Evolutionary conservation across 2,113 vertebrate species (phyloP), one percentile per base, ranked within the genome.

Genomic region (Setophaga kirtlandii): DNA sequence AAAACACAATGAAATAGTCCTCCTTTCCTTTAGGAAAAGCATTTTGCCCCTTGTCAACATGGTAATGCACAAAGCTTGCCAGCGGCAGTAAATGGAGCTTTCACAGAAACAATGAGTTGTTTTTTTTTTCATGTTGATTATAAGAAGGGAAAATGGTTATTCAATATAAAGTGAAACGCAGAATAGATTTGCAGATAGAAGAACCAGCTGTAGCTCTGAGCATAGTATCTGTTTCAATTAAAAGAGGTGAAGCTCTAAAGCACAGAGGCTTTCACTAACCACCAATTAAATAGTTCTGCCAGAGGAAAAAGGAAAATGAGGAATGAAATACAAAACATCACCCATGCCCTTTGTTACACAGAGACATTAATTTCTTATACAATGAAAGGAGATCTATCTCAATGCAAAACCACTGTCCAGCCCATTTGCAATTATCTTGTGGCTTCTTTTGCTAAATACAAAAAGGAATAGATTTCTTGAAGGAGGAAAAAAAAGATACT

Each of bases 291-390:
- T 13, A 76, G 41, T 76, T 89, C 65, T 93, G 69, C 83, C 28
- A 76, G 49, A 76, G 41, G 73, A 76, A 78, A 92, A 86, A 81
- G n/a, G 15, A 92, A 91, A 95, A 95, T 42, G 69, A 76, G 49
- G 33, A 79, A 68, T 65, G 56, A 94, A 78, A 87, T 55, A 15
- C 65, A 89, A 93, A 90, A 65, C 39, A 74, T 42, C 39, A 86
- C 7, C 35, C 2, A 1, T 87, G 64, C 35, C 60, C n/a, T 83
- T 88, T 81, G 47, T 73, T 92, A 79, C 62, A 64, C 27, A 71
- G 58, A 87, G 22, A 53, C 37, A 82, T 52, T 90, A 0, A 74
- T 85, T 96, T 91, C 37, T 85, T n/a, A 37, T 56, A 42, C 27
- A 78, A 44, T 50, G 50, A 90, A 93, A 77, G 23, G 30, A 30